Evolutionary conservation across 2,888 invertebrate species (phyloP), one percentile per base, ranked within the genome.

Genomic region (Malthinus flaveolus): DNA sequence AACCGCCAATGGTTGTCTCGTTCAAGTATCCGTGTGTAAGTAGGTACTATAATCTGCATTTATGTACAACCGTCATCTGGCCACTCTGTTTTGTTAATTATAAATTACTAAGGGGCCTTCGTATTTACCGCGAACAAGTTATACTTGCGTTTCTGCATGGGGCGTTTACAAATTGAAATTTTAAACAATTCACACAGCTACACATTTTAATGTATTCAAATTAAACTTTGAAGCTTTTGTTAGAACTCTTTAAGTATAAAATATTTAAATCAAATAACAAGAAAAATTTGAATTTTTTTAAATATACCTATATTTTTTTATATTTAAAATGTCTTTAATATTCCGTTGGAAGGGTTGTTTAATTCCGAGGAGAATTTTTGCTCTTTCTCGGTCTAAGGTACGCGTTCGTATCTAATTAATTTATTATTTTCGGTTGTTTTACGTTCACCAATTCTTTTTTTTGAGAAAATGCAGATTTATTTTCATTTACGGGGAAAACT

Each of bases 41-140:
- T 42, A 42, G 32, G 44, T 33, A 51, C 44, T 62, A 62, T 61
- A 64, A 64, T 62, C 48, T 62, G 61, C 66, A 61, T 58, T 56
- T 61, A 57, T 61, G 61, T 62, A 57, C 61, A 49, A 47, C 62
- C 65, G 67, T 66, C 67, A 66, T 67, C 66, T 66, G 66, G 64
- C 63, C 57, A 56, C 62, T 64, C 64, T 67, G 66, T 67, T 64
- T 66, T 66, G 64, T 66, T 67, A 67, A 66, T 66, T 67, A 65
- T 65, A 64, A 67, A 66, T 67, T 66, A 67, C 63, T 67, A 67
- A 67, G 60, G 58, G 62, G 61, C 56, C 57, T 52, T 58, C 60
- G 56, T 60, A 63, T 63, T 60, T 62, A 62, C 62, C 57, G 58
- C 63, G 60, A 61, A 61, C 52, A 51, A 58, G 57, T 61, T 59